A percentile compares a stretch with the other conserved stretches of the same genome.
phyloP scores from a whole-genome alignment of 2,113 vertebrate genomes.

The Ochotona princeps region DNA sequence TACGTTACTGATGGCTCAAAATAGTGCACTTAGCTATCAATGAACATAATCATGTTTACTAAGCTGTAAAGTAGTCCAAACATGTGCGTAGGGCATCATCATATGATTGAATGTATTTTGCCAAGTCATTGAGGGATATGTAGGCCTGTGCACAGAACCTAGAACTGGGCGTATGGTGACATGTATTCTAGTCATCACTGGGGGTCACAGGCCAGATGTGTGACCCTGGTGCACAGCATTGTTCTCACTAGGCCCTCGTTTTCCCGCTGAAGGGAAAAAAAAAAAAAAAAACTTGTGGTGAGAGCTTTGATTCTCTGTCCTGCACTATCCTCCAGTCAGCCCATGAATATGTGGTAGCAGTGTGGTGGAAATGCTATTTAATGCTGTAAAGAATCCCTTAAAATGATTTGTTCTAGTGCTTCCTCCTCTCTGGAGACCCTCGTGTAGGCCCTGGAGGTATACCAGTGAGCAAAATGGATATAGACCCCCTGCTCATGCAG shows the following conservation, averaged over 20 bases:
- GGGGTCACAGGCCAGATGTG: conserved; percentile 17
- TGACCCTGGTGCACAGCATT: not conserved
- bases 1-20: not conserved
- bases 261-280: not conserved
- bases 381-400: conserved; percentile 33
- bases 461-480: not conserved
- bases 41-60: not conserved
- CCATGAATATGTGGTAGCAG: not conserved
- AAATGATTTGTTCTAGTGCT: not conserved
- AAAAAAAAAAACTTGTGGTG: no score
- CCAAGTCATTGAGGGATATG: conserved; percentile 53
- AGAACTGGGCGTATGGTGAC: not conserved
- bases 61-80: conserved; percentile 24
- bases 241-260: conserved; percentile 37
- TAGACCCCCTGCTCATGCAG: not conserved
- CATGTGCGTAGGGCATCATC: not conserved
- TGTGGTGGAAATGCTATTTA: not conserved
- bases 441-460: not conserved
- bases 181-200: not conserved
- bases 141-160: conserved; percentile 17
- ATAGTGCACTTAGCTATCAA: not conserved
- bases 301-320: not conserved
- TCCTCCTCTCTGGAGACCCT: not conserved
- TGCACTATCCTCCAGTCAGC: not conserved
- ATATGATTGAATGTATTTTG: conserved; percentile 23